Conservation (phyloP, 2,888 invertebrate species). For the Melolontha melolontha region DNA sequence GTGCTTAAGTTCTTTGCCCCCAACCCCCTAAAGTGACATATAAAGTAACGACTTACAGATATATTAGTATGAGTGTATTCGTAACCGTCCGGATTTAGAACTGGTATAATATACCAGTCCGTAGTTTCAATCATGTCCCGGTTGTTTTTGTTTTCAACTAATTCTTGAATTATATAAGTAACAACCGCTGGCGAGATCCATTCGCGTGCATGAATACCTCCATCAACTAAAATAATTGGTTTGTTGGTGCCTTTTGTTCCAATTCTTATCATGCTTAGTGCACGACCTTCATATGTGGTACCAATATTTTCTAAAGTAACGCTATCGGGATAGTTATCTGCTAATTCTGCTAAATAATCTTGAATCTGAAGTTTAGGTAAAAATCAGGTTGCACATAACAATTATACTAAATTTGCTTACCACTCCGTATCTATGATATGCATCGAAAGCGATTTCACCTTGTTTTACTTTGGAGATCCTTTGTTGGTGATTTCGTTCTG, state of each 20-base stretch:
- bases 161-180: conserved; percentile 74
- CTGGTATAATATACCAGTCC: conserved; percentile 77
- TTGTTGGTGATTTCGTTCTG: too few species aligned
- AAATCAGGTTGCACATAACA: too few species aligned
- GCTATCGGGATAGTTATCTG: conserved; percentile 64
- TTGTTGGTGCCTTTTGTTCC: conserved; percentile 70
- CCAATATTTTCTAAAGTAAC: conserved; percentile 69
- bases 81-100: conserved; percentile 82
- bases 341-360: conserved; percentile 66
- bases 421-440: conserved; percentile 64
- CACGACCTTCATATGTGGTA: conserved; percentile 65
- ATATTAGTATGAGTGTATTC: conserved; percentile 70
- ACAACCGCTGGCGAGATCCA: conserved; percentile 78
- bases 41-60: too few species aligned
- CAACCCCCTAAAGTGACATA: too few species aligned
- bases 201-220: conserved; percentile 75
- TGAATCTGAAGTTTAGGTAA: conserved; percentile 49
- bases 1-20: too few species aligned
- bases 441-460: conserved; percentile 61
- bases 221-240: conserved; percentile 73
- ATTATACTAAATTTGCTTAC: conserved; percentile 47
- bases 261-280: conserved; percentile 71
- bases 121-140: conserved; percentile 69
- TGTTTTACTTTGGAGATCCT: conserved; percentile 59
- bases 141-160: conserved; percentile 71